Conservation (phyloP, 2,797 vertebrate genomes). For the Acridotheres tristis region DNA sequence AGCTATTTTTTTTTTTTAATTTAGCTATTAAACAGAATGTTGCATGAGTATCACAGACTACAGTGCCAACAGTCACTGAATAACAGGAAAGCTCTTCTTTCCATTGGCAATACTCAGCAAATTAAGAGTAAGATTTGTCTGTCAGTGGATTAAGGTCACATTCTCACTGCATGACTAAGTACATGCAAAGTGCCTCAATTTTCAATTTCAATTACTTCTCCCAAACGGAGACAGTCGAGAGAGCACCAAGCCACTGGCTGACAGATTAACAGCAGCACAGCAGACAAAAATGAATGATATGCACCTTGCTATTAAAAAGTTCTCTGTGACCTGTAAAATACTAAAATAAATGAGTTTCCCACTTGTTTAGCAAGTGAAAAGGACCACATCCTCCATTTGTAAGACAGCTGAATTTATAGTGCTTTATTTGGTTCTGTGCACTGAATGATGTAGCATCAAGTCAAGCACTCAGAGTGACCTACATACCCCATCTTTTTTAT, state of each 20-base stretch:
- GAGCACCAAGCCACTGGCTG: not conserved
- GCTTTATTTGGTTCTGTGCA: not conserved
- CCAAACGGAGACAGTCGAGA: not conserved
- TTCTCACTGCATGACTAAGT: not conserved
- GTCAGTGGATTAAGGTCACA: conserved; percentile 28
- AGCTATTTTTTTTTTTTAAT: not conserved
- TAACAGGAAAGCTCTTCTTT: not conserved
- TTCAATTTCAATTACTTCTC: not conserved
- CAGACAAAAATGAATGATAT: not conserved
- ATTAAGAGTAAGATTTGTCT: not conserved
- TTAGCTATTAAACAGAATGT: not conserved
- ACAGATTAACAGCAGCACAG: not conserved
- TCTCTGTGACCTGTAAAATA: not conserved
- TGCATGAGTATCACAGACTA: not conserved
- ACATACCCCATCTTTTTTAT: conserved; percentile 97
- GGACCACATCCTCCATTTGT: not conserved
- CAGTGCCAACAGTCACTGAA: not conserved
- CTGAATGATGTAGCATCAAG: not conserved
- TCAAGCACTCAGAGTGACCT: not conserved
- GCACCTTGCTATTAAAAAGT: not conserved
- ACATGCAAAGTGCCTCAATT: not conserved
- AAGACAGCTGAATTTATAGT: not conserved
- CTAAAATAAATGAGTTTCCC: not conserved
- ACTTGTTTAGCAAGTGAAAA: not conserved
- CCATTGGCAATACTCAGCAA: not conserved